Conservation (phyloP, 2,797 vertebrate species). For the Danio tinwini region DNA sequence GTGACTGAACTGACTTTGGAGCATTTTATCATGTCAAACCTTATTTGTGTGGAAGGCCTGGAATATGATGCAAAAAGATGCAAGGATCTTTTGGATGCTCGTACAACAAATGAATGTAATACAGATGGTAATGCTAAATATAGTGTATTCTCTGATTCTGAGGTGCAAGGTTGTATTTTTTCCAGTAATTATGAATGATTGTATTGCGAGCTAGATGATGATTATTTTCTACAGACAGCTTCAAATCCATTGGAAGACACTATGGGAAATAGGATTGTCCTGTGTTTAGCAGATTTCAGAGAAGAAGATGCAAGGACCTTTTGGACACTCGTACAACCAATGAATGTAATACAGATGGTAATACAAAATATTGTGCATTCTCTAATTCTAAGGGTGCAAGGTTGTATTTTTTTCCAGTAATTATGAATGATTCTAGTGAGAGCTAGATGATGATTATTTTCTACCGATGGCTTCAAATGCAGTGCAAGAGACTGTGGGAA, state of each 20-base stretch:
- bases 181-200: background rate
- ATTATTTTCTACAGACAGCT: background rate
- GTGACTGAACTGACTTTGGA: constrained; percentile 1
- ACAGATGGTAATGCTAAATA: background rate
- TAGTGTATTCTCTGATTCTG: background rate
- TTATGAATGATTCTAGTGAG: background rate
- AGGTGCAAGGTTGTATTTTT: background rate
- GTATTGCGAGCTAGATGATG: background rate
- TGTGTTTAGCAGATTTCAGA: constrained; percentile 35
- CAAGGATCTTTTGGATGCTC: background rate
- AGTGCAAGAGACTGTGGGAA: constrained; percentile 26
- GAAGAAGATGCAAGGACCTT: background rate
- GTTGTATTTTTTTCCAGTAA: background rate
- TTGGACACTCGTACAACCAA: too few relatives aligned
- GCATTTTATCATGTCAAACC: constrained; percentile 8
- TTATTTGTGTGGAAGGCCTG: background rate
- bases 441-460: background rate
- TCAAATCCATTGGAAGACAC: background rate
- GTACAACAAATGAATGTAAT: background rate
- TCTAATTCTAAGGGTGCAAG: too few relatives aligned
- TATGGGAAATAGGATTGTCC: constrained; percentile 26
- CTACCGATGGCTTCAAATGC: background rate
- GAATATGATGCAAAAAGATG: background rate
- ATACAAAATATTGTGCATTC: too few relatives aligned
- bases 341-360: too few relatives aligned